Base-by-base conservation (phyloP, 2,113 vertebrate species). In the Pedetes capensis region DNA sequence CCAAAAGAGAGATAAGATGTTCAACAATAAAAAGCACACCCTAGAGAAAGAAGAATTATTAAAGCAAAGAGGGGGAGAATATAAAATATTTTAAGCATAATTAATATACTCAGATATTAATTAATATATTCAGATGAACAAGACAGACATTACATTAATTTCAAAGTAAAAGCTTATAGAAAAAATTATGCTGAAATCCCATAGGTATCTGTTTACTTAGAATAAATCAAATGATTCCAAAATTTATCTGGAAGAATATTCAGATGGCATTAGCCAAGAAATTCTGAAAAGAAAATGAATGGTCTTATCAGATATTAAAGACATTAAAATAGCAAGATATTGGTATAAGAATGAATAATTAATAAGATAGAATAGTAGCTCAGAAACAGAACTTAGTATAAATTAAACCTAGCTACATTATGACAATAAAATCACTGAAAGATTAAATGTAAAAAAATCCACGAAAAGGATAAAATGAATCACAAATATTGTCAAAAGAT, bases 241-340 rank as follows among this genome's bases (percentile, higher is more conserved):
- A 75, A 37, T 49, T 89, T 44, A 83, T 69, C 13, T 78, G 57
- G 20, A 89, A 78, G 34, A 89, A 75, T 89, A 42, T 68, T 66
- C 47, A 76, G 69, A 42, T 78, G 61, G 22, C 17, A 59, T 59
- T 42, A 42, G 34, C 10, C n/a, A 92, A 83, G 11, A 83, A 69
- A 61, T 61, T 90, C 42, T 53, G n/a, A 42, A 84, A 82, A 84
- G 72, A 7, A 83, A 89, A 88, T 57, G 8, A 57, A 68, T 16
- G 64, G 1, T 78, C 14, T 59, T 55, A 63, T 39, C 22, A 84
- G 53, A 84, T 78, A 68, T 53, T 51, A 63, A 63, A 69, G 51
- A 83, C 83, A 95, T 63, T 92, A 82, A 82, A 87, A 87, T 5
- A 76, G 32, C 63, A 83, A 84, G 34, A 37, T 63, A 82, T 20